Evolutionary conservation across 2,797 vertebrate species (phyloP).

Genomic region (Hyperoplus lanceolatus): DNA sequence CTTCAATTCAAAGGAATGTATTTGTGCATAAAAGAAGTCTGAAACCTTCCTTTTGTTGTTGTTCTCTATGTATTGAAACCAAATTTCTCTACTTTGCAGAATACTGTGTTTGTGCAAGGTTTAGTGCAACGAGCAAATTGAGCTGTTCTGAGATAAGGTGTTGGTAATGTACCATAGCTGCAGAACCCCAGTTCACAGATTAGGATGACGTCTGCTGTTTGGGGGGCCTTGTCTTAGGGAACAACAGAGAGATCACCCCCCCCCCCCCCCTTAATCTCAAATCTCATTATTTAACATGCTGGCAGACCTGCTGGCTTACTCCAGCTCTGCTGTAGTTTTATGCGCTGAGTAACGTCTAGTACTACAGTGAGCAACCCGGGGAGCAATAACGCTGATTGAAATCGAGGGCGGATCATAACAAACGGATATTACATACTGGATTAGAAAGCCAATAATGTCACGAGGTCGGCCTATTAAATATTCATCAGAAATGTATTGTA

Average conservation of each 20-base stretch:
- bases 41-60: constrained; percentile 29
- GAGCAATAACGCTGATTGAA: constrained; percentile 21
- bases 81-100: constrained; percentile 11
- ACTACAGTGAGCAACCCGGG: not conserved
- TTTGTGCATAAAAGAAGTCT: constrained; percentile 18
- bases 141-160: constrained; percentile 64
- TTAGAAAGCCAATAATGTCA: constrained; percentile 37
- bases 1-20: constrained; percentile 3
- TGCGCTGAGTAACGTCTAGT: not conserved
- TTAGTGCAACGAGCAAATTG: constrained; percentile 50
- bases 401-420: constrained; percentile 47
- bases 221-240: constrained; percentile 13
- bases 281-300: constrained; percentile 39
- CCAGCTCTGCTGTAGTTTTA: constrained; percentile 18
- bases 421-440: constrained; percentile 39
- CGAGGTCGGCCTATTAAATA: constrained; percentile 14
- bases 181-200: constrained; percentile 45
- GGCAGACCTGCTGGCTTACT: constrained; percentile 20
- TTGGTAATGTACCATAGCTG: constrained; percentile 68
- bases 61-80: constrained; percentile 45
- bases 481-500: constrained; percentile 24
- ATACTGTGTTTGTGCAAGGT: constrained; percentile 46
- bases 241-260: constrained; percentile 39
- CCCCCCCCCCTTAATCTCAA: constrained; percentile 39
- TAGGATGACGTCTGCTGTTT: constrained; percentile 45